These are phyloP conservation scores for Scaptomyza reducta DNA, from an alignment of 2,888 invertebrate genomes.

Conservation along the genomic window DNA sequence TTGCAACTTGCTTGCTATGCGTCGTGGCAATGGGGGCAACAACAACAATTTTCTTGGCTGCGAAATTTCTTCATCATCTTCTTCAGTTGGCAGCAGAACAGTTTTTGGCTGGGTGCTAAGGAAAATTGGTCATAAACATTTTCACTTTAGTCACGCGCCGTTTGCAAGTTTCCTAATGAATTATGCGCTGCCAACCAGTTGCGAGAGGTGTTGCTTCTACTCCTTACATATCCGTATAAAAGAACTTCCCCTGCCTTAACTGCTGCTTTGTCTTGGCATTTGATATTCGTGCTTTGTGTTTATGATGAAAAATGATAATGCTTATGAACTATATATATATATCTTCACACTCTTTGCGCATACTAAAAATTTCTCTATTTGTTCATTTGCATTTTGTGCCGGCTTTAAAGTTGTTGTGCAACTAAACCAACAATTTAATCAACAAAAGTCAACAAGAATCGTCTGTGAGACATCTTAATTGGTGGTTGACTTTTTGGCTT, in stretches of 20 bases:
- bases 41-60: constrained; percentile 55
- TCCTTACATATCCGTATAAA: neutral
- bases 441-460: constrained; percentile 21
- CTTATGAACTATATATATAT: constrained; percentile 37
- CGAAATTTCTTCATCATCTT: constrained; percentile 21
- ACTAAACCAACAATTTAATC: constrained; percentile 9
- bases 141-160: constrained; percentile 77
- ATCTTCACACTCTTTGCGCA: neutral
- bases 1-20: constrained; percentile 25
- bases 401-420: constrained; percentile 10
- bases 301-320: constrained; percentile 68
- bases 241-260: neutral
- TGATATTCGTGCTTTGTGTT: constrained; percentile 47
- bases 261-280: constrained; percentile 18
- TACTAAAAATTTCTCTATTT: constrained; percentile 32
- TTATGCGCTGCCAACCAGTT: constrained; percentile 56
- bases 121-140: constrained; percentile 69
- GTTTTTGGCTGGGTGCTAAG: constrained; percentile 65
- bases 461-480: constrained; percentile 27
- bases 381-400: constrained; percentile 15
- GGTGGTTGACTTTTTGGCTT: constrained; percentile 10
- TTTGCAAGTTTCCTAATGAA: constrained; percentile 69
- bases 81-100: constrained; percentile 44
- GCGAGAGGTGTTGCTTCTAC: constrained; percentile 57
- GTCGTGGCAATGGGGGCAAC: constrained; percentile 7